Conservation (phyloP, 2,113 vertebrate genomes). For the Climacteris rufus region DNA sequence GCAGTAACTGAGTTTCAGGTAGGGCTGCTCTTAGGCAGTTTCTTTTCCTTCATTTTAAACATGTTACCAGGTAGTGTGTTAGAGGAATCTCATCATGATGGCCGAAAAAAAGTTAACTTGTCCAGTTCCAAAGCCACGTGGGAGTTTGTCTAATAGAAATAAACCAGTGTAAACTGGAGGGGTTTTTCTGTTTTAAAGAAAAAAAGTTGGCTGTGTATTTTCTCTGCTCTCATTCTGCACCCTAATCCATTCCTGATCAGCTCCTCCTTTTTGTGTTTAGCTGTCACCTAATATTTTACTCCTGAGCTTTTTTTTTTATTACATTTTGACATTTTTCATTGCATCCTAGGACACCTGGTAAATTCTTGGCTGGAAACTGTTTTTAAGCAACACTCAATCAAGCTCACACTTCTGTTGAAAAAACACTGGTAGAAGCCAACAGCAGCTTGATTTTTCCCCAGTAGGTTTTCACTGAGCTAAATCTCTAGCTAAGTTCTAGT, state of each 20-base stretch:
- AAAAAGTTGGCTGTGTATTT: fast-evolving
- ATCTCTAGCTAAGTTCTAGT: background rate
- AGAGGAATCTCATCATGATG: background rate
- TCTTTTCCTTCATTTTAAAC: background rate
- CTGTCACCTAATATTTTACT: background rate
- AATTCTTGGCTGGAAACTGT: background rate
- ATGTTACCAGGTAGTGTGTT: background rate
- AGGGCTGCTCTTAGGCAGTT: background rate
- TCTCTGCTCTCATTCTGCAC: background rate
- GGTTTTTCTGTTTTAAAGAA: background rate
- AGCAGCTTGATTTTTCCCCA: background rate
- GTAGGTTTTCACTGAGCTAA: background rate
- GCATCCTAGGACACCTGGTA: background rate
- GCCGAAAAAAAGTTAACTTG: background rate
- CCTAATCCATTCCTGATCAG: background rate
- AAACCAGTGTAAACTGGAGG: background rate
- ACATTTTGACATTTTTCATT: background rate
- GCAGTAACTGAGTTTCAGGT: background rate
- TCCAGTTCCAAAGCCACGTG: background rate
- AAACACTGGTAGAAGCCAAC: background rate
- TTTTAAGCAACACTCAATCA: background rate
- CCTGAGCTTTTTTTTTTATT: background rate
- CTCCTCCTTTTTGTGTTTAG: background rate
- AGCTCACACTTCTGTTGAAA: background rate
- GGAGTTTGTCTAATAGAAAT: background rate